Percentiles rank a stretch among this genome's conserved stretches.
phyloP scores from a whole-genome alignment of 2,113 vertebrate genomes.

The Bufo gargarizans region DNA sequence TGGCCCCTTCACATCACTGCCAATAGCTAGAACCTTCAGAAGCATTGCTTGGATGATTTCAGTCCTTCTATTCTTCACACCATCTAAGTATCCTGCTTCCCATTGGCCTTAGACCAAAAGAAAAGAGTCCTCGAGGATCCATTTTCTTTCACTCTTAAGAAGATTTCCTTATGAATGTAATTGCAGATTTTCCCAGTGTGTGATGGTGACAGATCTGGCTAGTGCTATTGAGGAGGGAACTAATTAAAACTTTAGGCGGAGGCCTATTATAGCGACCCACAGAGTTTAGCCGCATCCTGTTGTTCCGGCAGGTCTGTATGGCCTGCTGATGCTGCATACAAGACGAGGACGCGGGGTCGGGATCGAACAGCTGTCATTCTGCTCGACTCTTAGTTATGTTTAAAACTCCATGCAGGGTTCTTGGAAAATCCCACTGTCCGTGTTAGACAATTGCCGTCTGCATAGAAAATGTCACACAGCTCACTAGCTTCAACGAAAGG shows the following conservation, averaged over 20 bases:
- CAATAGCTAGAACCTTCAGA: background rate
- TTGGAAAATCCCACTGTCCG: constrained; percentile 33
- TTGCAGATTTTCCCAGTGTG: constrained; percentile 56
- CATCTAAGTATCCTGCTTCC: background rate
- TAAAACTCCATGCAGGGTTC: constrained; percentile 31
- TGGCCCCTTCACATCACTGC: background rate
- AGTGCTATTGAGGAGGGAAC: constrained; percentile 32
- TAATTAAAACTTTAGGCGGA: constrained; percentile 53
- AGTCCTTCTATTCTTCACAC: background rate
- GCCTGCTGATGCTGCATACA: background rate
- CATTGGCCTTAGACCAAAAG: background rate
- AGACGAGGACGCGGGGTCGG: background rate
- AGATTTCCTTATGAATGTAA: constrained; percentile 58
- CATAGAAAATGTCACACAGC: constrained; percentile 34
- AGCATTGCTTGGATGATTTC: background rate
- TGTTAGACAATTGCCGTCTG: constrained; percentile 44
- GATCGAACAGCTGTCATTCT: constrained; percentile 17
- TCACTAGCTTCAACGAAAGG: constrained; percentile 2
- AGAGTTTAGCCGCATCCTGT: constrained; percentile 32
- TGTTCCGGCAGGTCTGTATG: background rate
- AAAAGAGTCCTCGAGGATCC: background rate
- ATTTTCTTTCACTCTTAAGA: background rate
- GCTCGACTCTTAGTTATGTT: constrained; percentile 11
- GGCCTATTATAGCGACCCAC: background rate
- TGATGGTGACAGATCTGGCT: constrained; percentile 46